These are phyloP conservation scores for Anoplolepis gracilipes DNA, from an alignment of 1,140 invertebrate species.

Conservation along the genomic window DNA sequence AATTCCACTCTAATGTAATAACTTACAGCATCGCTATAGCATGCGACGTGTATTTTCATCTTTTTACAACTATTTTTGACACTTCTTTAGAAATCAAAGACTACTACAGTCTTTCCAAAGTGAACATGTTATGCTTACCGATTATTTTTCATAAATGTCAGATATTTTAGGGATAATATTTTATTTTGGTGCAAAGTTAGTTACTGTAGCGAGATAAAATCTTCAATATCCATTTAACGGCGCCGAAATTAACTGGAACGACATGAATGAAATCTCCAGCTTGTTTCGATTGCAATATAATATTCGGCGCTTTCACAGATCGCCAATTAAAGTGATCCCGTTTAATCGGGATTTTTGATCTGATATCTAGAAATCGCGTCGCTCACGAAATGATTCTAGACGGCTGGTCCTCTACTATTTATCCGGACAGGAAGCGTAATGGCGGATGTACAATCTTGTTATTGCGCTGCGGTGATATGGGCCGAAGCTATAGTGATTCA, in stretches of 20 bases:
- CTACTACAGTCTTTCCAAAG: not conserved
- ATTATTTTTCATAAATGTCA: not conserved
- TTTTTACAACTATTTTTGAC: not conserved
- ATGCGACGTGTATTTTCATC: not conserved
- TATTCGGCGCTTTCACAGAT: not conserved
- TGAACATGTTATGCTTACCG: not conserved
- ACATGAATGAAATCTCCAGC: not conserved
- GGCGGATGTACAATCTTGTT: constrained; percentile 62
- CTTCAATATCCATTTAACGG: not conserved
- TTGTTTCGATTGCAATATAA: not conserved
- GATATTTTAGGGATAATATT: not conserved
- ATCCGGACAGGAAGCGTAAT: constrained; percentile 58
- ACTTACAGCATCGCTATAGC: constrained; percentile 2
- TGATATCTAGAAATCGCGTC: constrained; percentile 16
- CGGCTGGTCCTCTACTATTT: constrained; percentile 41
- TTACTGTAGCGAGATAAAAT: not conserved
- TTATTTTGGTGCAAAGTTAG: not conserved
- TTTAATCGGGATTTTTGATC: not conserved
- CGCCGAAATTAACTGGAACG: not conserved
- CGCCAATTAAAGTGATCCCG: constrained; percentile 35
- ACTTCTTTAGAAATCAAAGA: too few species aligned
- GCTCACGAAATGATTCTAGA: constrained; percentile 22
- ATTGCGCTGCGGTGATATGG: constrained; percentile 58
- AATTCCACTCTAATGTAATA: constrained; percentile 28
- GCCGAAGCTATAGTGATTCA: constrained; percentile 62